These are phyloP conservation scores for Lutraria rhynchaena DNA, from an alignment of 1,140 invertebrate genomes.

Conservation along the genomic window DNA sequence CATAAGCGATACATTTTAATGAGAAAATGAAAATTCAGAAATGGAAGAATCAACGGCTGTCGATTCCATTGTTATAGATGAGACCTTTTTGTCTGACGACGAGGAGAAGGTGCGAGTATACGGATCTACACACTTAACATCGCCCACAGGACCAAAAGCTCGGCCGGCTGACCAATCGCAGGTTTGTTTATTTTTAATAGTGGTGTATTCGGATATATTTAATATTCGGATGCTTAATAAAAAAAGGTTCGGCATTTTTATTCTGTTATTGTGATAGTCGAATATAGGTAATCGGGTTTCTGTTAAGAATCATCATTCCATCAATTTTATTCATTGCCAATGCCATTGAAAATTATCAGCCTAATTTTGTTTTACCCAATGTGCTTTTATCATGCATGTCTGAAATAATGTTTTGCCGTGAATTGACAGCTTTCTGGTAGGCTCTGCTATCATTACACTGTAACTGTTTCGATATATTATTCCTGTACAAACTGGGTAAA, in stretches of 20 bases:
- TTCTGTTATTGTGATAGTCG: constrained; percentile 25
- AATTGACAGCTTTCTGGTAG: no score
- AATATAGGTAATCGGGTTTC: no score
- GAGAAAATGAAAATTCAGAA: constrained; percentile 35
- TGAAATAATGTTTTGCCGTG: no score
- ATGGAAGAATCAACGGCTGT: constrained; percentile 66
- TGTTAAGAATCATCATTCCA: no score
- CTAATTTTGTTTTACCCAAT: no score
- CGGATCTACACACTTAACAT: constrained; percentile 52
- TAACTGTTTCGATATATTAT: no score
- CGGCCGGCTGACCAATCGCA: constrained; percentile 61
- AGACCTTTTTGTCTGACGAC: constrained; percentile 59
- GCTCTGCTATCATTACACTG: no score
- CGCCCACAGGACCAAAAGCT: constrained; percentile 58
- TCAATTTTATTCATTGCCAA: no score
- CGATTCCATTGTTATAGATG: constrained; percentile 65
- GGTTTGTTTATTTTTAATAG: constrained; percentile 54
- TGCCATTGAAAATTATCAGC: no score
- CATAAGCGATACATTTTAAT: constrained; percentile 22
- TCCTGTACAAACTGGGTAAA: no score
- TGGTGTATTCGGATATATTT: constrained; percentile 64
- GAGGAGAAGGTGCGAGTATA: constrained; percentile 62
- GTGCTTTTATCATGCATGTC: no score
- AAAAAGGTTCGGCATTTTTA: no score
- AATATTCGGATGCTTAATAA: constrained; percentile 51